These are phyloP conservation scores for Lithophane socia DNA, from an alignment of 2,888 invertebrate genomes.

Conservation along the genomic window DNA sequence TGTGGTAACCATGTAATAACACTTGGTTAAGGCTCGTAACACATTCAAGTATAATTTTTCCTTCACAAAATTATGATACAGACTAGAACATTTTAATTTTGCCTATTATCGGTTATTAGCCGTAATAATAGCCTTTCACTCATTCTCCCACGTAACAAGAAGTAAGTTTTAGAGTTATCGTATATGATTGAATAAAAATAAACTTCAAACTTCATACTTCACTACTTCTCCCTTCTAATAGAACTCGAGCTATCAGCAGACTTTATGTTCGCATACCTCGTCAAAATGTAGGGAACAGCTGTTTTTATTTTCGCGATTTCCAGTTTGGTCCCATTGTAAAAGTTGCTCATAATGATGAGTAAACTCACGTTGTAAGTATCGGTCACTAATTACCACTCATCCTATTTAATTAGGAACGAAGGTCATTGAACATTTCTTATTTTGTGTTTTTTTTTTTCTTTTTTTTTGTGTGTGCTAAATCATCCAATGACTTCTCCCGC, in stretches of 20 bases:
- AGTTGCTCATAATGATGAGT: no score
- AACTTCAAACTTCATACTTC: background rate
- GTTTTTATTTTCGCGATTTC: no score
- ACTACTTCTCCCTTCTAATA: background rate
- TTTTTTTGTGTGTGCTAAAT: no score
- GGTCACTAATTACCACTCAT: no score
- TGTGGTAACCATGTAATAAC: constrained; percentile 51
- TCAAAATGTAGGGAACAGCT: no score
- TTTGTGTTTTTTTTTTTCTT: no score
- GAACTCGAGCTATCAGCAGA: no score
- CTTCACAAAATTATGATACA: background rate
- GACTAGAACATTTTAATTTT: background rate
- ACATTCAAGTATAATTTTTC: constrained; percentile 1
- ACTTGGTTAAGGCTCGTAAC: constrained; percentile 44
- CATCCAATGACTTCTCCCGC: no score
- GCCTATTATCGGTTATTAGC: background rate
- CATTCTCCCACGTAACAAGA: background rate
- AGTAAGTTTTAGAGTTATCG: background rate
- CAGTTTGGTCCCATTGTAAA: no score
- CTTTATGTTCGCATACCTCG: no score
- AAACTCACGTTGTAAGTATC: no score
- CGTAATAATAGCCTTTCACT: background rate
- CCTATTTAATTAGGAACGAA: background rate
- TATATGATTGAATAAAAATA: background rate
- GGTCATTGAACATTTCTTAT: background rate